Conservation (phyloP, 2,113 vertebrate genomes). For the Eubucco bourcierii region DNA sequence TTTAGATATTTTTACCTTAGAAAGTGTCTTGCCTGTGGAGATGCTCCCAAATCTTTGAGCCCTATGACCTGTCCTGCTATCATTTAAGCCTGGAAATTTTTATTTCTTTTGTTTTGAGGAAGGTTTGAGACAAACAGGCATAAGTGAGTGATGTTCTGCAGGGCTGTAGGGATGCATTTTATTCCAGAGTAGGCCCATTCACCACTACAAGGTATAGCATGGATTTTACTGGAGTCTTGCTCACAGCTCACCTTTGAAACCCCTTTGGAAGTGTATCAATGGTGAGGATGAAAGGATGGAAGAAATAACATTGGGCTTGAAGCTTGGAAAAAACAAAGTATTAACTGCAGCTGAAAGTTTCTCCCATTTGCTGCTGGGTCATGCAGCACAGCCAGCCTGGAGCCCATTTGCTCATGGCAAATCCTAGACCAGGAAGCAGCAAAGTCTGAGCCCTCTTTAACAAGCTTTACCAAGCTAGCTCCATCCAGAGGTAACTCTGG, state of each 20-base stretch:
- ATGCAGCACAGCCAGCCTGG: background rate
- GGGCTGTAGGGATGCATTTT: background rate
- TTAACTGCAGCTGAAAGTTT: background rate
- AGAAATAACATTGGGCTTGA: background rate
- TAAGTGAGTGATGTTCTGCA: background rate
- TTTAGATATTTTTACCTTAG: background rate
- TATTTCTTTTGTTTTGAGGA: background rate
- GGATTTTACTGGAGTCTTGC: background rate
- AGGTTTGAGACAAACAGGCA: background rate
- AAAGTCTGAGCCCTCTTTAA: background rate
- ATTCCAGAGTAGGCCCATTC: background rate
- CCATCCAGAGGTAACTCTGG: rapidly evolving
- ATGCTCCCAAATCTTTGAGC: background rate
- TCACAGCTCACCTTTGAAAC: background rate
- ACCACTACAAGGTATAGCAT: background rate
- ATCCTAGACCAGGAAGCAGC: background rate
- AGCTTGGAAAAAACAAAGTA: background rate
- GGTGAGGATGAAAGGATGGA: background rate
- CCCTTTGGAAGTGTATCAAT: background rate
- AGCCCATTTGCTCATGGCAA: background rate
- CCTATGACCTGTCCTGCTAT: background rate
- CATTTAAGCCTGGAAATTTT: background rate
- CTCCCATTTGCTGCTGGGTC: background rate
- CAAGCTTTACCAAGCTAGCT: background rate
- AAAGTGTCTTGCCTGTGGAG: background rate